phyloP scores from a whole-genome alignment of 2,797 vertebrate species.

The Platyrinchus mystaceus region DNA sequence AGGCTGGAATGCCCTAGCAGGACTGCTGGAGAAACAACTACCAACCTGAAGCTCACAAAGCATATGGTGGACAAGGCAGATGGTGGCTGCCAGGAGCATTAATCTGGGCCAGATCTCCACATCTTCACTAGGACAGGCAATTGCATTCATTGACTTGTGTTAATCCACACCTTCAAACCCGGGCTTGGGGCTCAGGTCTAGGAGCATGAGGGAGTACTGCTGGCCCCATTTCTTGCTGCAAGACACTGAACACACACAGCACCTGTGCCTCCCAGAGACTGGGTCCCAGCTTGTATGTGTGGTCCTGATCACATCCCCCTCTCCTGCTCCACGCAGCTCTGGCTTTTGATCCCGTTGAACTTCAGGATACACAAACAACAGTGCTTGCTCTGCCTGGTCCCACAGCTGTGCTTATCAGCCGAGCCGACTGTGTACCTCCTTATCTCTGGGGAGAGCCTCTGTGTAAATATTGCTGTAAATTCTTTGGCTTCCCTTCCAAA shows the following conservation, averaged over 20 bases:
- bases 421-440: constrained; percentile 52
- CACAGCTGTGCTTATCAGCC: constrained; percentile 57
- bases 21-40: not conserved
- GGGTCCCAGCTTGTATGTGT: not conserved
- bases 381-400: not conserved
- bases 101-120: not conserved
- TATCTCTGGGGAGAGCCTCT: constrained; percentile 64
- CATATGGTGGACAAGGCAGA: not conserved
- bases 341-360: not conserved
- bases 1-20: not conserved
- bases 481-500: constrained; percentile 69
- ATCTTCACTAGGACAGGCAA: not conserved
- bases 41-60: not conserved
- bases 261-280: not conserved
- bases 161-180: not conserved
- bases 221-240: not conserved
- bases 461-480: constrained; percentile 68
- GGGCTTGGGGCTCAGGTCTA: not conserved
- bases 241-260: not conserved
- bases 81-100: not conserved
- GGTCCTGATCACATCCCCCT: not conserved
- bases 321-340: not conserved
- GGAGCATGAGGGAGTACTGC: not conserved
- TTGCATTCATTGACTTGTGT: not conserved
- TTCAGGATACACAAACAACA: constrained; percentile 23